phyloP scores from a whole-genome alignment of 1,140 invertebrate genomes.

The Ooceraea biroi region DNA sequence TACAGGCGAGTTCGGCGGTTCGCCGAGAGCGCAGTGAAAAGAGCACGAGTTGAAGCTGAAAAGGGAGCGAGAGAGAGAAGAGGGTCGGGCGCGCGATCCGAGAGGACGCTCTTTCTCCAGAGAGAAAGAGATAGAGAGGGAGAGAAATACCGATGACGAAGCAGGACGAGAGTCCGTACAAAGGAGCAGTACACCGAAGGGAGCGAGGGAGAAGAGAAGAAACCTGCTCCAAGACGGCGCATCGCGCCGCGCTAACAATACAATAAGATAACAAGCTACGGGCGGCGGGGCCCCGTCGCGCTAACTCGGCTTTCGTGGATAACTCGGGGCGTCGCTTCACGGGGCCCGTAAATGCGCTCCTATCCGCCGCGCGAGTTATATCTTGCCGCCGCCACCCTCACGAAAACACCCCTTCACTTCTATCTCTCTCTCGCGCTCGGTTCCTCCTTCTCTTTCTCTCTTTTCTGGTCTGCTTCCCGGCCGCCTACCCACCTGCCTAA shows the following conservation, averaged over 20 bases:
- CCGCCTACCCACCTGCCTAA: slow-evolving; percentile 46
- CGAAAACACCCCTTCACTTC: slow-evolving; percentile 18
- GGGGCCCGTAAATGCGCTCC: slow-evolving; percentile 65
- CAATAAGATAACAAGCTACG: slow-evolving; percentile 82
- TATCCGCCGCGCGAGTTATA: slow-evolving; percentile 63
- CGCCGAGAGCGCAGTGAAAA: slow-evolving; percentile 34
- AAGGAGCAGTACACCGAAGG: slow-evolving; percentile 50
- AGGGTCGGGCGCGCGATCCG: slow-evolving; percentile 33
- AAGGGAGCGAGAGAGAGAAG: slow-evolving; percentile 47
- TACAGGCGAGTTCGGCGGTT: slow-evolving; percentile 57
- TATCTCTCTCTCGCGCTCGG: not conserved
- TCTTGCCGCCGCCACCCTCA: slow-evolving; percentile 34
- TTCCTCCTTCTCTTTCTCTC: not conserved
- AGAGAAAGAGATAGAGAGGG: not conserved
- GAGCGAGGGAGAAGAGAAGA: slow-evolving; percentile 51
- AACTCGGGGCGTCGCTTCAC: slow-evolving; percentile 59
- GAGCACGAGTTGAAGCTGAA: slow-evolving; percentile 38
- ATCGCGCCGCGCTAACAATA: slow-evolving; percentile 79
- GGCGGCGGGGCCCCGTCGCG: slow-evolving; percentile 53
- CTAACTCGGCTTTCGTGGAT: slow-evolving; percentile 74
- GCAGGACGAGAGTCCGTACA: slow-evolving; percentile 67
- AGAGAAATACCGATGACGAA: slow-evolving; percentile 67
- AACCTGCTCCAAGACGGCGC: slow-evolving; percentile 77
- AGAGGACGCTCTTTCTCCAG: slow-evolving; percentile 16
- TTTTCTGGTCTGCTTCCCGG: not conserved